phyloP scores from a whole-genome alignment of 2,888 invertebrate species.

The Trypoxylon attenuatum region DNA sequence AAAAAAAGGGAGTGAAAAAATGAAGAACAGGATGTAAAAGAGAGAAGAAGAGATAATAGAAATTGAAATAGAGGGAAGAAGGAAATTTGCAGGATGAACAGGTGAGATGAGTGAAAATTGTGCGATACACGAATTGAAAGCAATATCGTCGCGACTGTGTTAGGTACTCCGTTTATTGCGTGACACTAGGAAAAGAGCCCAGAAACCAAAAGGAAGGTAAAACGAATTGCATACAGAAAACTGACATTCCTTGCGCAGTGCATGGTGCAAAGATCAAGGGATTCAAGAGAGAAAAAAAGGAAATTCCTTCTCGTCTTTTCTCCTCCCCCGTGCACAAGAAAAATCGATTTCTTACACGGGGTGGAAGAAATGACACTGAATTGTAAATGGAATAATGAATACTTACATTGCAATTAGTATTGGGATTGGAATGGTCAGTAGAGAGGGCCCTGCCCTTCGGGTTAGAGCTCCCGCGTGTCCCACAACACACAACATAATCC shows the following conservation, averaged over 20 bases:
- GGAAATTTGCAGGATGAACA: conserved; percentile 20
- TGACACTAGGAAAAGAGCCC: conserved; percentile 40
- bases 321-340: conserved; percentile 20
- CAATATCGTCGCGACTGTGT: conserved; percentile 46
- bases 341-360: conserved; percentile 36
- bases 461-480: conserved; percentile 73
- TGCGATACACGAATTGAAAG: conserved; percentile 44
- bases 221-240: conserved; percentile 40
- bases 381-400: conserved; percentile 71
- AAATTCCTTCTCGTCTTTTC: conserved; percentile 19
- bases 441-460: conserved; percentile 72
- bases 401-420: conserved; percentile 74
- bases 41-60: conserved; percentile 27
- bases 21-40: conserved; percentile 23
- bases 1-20: conserved; percentile 16
- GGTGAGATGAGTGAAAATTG: conserved; percentile 29
- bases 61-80: too few relatives aligned
- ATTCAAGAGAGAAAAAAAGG: conserved; percentile 36
- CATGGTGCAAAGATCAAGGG: conserved; percentile 38
- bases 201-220: conserved; percentile 43
- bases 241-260: conserved; percentile 45
- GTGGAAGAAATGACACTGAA: conserved; percentile 67
- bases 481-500: conserved; percentile 73
- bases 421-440: conserved; percentile 73
- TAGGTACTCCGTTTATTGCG: conserved; percentile 27